Conservation (phyloP, 2,888 invertebrate genomes). For the Arrhopalites spinosus region DNA sequence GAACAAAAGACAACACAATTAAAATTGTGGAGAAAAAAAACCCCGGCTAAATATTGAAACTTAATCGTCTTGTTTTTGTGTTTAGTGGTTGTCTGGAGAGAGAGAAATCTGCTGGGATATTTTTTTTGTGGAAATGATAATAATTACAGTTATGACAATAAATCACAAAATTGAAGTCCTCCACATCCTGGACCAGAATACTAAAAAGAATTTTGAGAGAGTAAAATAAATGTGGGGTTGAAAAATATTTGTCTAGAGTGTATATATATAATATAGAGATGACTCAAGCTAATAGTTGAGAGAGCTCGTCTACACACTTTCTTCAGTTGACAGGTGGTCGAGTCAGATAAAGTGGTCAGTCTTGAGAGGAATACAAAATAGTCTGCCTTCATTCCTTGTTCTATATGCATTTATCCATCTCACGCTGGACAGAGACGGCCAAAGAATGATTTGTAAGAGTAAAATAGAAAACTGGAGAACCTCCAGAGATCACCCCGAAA, state of each 20-base stretch:
- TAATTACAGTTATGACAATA: constrained; percentile 23
- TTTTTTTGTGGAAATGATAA: neutral
- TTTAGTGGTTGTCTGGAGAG: neutral
- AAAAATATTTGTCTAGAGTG: neutral
- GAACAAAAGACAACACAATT: no score
- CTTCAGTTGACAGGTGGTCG: neutral
- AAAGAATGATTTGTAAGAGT: neutral
- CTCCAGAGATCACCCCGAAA: neutral
- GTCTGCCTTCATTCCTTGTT: neutral
- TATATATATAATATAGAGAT: neutral
- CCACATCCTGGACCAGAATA: neutral
- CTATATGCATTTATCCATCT: neutral
- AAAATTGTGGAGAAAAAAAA: no score
- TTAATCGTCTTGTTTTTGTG: no score
- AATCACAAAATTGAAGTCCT: constrained; percentile 9
- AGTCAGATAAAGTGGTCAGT: constrained; percentile 15
- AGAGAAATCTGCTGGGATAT: neutral
- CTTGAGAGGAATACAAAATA: neutral
- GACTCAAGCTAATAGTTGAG: no score
- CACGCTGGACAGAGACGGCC: no score
- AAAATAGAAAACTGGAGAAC: neutral
- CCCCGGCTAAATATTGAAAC: no score
- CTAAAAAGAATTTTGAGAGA: neutral
- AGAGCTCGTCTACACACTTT: no score
- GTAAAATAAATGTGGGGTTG: neutral